Base-by-base conservation (phyloP, 1,140 invertebrate species). In the fruit fly (Drosophila melanogaster) region DNA sequence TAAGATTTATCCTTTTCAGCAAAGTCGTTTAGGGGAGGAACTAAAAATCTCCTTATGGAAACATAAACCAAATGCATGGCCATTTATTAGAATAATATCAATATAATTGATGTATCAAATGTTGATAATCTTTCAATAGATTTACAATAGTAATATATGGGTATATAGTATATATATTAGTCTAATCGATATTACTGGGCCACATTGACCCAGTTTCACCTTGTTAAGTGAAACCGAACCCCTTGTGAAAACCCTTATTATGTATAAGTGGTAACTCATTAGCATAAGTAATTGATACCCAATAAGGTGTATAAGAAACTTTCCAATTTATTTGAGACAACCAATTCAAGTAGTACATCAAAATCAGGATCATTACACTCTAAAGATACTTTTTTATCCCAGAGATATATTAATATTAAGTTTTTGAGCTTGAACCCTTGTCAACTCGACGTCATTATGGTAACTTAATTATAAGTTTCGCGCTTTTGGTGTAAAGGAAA, bases 401-500 rank as follows among this genome's bases (percentile, higher is more conserved):
- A 6, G 12, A 6, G 14, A 17, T 0, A 0, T 40, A 7, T 4
- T 1, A 10, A 19, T n/a, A 17, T 30, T 30, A 30, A 3, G 2
- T 10, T 3, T 30, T 10, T 30, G 30, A 30, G 15, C 44, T 15
- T 44, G n/a, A 59, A 59, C 40, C 35, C 44, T 43, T 33, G 14
- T 38, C 11, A 35, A 33, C 19, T n/a, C 14, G 15, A 6, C 10
- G 15, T 62, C 7, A 44, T 17, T 44, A 15, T 17, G 17, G 15
- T 40, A 38, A 43, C 5, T 46, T 19, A 30, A 43, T 49, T 70
- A 47, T 41, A 35, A 73, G 54, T 37, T 47, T 54, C 22, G 37
- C 24, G 30, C 26, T 43, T 57, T 61, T 40, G 66, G 41, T 76
- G 77, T 77, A 59, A 85, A 85, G 37, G 73, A 86, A 80, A 83